phyloP scores from a whole-genome alignment of 2,797 vertebrate species.

The Dipus sagitta region DNA sequence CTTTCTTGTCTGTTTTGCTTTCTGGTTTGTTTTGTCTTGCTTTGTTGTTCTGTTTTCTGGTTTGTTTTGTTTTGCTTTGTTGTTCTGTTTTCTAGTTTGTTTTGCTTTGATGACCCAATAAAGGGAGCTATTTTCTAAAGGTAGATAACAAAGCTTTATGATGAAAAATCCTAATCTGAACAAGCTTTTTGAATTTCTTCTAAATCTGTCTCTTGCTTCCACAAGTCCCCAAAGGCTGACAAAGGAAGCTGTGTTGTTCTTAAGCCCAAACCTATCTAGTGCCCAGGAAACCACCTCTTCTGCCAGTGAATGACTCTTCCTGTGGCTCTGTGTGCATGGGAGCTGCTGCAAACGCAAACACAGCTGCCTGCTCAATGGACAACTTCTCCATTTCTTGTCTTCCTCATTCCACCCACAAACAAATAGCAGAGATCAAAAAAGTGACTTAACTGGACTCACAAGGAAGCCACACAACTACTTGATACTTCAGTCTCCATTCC shows the following conservation, averaged over 20 bases:
- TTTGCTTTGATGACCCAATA: not conserved
- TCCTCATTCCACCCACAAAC: constrained; percentile 51
- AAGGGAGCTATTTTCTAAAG: not conserved
- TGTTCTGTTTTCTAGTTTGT: too few relatives aligned
- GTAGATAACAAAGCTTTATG: not conserved
- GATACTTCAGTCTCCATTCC: not conserved
- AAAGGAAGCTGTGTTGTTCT: constrained; percentile 10
- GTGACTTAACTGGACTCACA: not conserved
- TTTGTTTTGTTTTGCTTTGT: too few relatives aligned
- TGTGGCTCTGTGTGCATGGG: not conserved
- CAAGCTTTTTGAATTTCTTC: not conserved
- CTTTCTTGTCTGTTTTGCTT: too few relatives aligned
- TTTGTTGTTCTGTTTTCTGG: too few relatives aligned
- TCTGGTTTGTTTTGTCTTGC: too few relatives aligned
- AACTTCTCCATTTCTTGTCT: not conserved
- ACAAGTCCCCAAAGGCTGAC: not conserved
- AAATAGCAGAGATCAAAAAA: constrained; percentile 57
- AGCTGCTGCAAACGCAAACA: constrained; percentile 62
- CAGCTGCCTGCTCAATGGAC: constrained; percentile 51
- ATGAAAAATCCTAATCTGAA: constrained; percentile 11
- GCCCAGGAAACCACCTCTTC: not conserved
- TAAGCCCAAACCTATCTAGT: not conserved
- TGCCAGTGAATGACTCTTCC: not conserved
- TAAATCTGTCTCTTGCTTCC: not conserved
- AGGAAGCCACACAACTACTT: not conserved